Percentiles rank a stretch among this genome's conserved stretches.
These are phyloP conservation scores for Indicator maculatus DNA, from an alignment of 2,113 vertebrate species.

Conservation along the genomic window DNA sequence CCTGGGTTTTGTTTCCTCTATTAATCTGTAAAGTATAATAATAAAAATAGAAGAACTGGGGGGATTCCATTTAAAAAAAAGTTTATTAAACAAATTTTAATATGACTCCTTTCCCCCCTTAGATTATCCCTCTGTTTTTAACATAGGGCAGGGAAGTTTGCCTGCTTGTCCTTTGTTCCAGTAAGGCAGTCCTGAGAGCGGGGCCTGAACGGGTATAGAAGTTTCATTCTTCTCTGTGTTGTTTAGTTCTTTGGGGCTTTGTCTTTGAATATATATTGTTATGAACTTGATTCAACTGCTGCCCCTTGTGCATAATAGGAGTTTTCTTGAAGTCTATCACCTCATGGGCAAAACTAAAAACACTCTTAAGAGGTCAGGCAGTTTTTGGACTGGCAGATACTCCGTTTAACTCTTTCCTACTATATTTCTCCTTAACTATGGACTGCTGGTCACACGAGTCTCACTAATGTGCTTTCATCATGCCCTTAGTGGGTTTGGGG, in stretches of 20 bases:
- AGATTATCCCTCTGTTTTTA: not conserved
- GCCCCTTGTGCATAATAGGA: not conserved
- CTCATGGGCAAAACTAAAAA: not conserved
- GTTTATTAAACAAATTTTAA: too few species aligned
- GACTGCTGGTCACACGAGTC: not conserved
- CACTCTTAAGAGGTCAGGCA: not conserved
- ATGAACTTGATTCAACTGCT: not conserved
- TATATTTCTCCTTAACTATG: not conserved
- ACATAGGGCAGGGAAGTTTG: not conserved
- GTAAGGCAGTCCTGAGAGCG: not conserved
- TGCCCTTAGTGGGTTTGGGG: not conserved
- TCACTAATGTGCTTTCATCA: accelerated
- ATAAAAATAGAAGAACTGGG: not conserved
- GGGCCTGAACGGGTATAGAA: not conserved
- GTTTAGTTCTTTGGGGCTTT: not conserved
- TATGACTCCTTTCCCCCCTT: too few species aligned
- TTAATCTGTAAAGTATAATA: not conserved
- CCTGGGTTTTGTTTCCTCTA: not conserved
- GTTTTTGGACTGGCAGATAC: not conserved
- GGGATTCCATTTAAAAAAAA: not conserved
- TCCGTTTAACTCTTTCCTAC: not conserved
- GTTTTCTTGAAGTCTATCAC: not conserved
- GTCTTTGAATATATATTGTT: not conserved
- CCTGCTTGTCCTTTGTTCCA: not conserved
- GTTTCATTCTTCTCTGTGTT: not conserved